Conservation (phyloP, 2,888 invertebrate species). For the Elegia similella region DNA sequence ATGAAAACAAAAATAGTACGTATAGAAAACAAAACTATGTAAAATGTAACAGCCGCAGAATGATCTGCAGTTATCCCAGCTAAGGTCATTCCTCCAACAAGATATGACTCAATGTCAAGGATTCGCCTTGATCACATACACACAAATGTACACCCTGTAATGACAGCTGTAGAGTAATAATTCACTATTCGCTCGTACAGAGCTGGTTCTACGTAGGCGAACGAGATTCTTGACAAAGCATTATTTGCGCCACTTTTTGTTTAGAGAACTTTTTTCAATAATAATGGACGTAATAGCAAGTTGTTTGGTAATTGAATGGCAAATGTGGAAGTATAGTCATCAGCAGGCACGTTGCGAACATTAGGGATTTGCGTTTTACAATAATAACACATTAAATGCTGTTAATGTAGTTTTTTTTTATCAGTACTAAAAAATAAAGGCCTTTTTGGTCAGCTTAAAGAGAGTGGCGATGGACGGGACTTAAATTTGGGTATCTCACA, state of each 20-base stretch:
- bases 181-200: conserved; percentile 29
- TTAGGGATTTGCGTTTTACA: background rate
- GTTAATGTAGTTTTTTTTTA: too few species aligned
- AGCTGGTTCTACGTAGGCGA: conserved; percentile 35
- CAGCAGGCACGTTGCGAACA: background rate
- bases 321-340: background rate
- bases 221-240: conserved; percentile 38
- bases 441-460: too few species aligned
- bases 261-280: conserved; percentile 3
- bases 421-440: too few species aligned
- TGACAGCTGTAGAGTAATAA: conserved; percentile 24
- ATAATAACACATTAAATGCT: too few species aligned
- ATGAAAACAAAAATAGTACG: background rate
- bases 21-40: background rate
- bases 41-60: background rate
- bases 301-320: conserved; percentile 1
- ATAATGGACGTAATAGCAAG: conserved; percentile 7
- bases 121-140: conserved; percentile 25
- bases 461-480: too few species aligned
- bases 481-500: too few species aligned
- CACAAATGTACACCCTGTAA: conserved; percentile 28
- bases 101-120: conserved; percentile 46
- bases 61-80: conserved; percentile 4
- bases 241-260: conserved; percentile 32
- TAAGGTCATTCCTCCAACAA: conserved; percentile 30